Base-by-base conservation (phyloP, 2,888 invertebrate genomes). In the Eristalis intricaria region DNA sequence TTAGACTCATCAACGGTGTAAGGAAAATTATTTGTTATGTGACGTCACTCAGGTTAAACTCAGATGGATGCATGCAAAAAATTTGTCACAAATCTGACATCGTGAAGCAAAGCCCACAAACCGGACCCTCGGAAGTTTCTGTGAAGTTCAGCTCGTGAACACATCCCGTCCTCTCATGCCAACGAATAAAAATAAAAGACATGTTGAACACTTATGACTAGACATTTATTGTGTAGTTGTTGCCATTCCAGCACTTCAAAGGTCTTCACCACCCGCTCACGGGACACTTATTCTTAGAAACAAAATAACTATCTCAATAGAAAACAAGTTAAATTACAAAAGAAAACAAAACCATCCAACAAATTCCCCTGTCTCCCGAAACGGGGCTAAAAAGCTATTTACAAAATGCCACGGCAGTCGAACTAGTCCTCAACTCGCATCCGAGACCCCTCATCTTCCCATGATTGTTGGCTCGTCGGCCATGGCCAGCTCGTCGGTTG, bases 381-480 rank as follows among this genome's bases (percentile, higher is more conserved):
- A 86, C 65, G 61, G 61, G 74, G 56, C 50, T 50, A 78, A 70
- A 60, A 66, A 74, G 65, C 63, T 86, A 86, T 87, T 64, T 80
- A 87, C 84, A 87, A 87, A n/a, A 87, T 87, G 84, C 87, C 76
- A 69, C 50, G 60, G 65, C 66, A 76, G 87, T 84, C 76, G 60
- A 84, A n/a, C 43, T 50, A 79, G 63, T 63, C 71, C 5, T 32
- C 11, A 61, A 23, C 4, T 22, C n/a, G 13, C 22, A 8, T 11
- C 4, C 43, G 8, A 22, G 40, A 56, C 78, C 71, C 68, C 69
- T 91, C 90, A 95, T 95, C 95, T 95, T 90, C 95, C 95, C 88
- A 97, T 96, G 91, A 96, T 96, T 60, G 96, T 96, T 0, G 97
- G 97, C 90, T 97, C 97, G 90, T 98, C 97, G 5, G 96, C 97